phyloP scores from a whole-genome alignment of 1,140 invertebrate genomes.

The Daktulosphaira vitifoliae region DNA sequence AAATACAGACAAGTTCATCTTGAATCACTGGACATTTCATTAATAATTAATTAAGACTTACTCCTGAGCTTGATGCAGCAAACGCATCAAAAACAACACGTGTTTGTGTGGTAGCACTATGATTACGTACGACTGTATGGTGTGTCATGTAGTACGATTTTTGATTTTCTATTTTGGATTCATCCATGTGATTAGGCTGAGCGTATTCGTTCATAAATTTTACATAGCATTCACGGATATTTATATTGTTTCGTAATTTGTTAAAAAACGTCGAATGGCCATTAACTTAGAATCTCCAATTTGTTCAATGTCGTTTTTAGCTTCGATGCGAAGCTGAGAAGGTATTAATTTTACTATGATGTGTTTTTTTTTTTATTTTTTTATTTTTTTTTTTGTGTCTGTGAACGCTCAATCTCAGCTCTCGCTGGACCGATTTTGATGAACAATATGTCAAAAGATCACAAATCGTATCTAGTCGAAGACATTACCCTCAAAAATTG shows the following conservation, averaged over 20 bases:
- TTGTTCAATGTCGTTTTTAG: background rate
- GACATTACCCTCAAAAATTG: no score
- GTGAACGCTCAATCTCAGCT: no score
- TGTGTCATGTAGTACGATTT: background rate
- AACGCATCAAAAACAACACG: background rate
- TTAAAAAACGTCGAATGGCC: background rate
- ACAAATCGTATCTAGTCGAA: no score
- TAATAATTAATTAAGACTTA: conserved; percentile 42
- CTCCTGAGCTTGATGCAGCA: background rate
- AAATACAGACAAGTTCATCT: conserved; percentile 39
- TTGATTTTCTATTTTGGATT: background rate
- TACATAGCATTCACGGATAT: background rate
- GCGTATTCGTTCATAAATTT: no score
- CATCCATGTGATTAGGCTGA: background rate
- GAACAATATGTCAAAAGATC: no score
- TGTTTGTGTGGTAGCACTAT: background rate
- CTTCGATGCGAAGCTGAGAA: no score
- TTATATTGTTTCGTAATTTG: background rate
- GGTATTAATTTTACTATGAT: no score
- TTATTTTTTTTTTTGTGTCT: no score
- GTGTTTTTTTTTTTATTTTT: no score
- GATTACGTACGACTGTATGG: background rate
- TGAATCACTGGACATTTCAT: conserved; percentile 37
- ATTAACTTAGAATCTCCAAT: background rate
- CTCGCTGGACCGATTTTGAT: no score